Evolutionary conservation across 2,888 invertebrate species (phyloP).

Genomic region (Petrolisthes cinctipes): DNA sequence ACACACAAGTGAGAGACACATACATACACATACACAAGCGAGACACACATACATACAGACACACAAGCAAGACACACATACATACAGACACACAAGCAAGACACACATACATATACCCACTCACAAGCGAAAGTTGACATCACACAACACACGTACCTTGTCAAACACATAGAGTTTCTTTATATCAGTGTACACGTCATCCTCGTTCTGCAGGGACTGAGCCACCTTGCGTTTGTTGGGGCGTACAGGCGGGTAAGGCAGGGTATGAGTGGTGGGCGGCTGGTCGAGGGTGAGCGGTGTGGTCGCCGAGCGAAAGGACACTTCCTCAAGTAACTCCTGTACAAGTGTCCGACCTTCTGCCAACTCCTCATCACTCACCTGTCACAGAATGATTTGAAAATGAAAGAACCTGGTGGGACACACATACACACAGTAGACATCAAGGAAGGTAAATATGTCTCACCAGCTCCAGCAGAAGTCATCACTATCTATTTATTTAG

Average conservation of each 20-base stretch:
- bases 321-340: constrained; percentile 18
- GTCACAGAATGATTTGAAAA: background rate
- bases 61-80: too few relatives aligned
- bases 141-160: constrained; percentile 30
- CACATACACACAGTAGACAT: constrained; percentile 6
- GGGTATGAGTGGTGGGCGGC: background rate
- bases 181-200: constrained; percentile 50
- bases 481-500: too few relatives aligned
- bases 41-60: too few relatives aligned
- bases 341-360: constrained; percentile 31
- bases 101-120: background rate
- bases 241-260: constrained; percentile 19
- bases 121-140: background rate
- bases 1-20: too few relatives aligned
- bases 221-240: constrained; percentile 57
- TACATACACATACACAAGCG: too few relatives aligned
- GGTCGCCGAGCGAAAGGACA: constrained; percentile 15
- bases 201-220: constrained; percentile 19
- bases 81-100: too few relatives aligned
- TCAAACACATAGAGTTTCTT: constrained; percentile 55
- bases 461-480: too few relatives aligned
- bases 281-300: background rate
- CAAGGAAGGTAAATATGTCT: too few relatives aligned
- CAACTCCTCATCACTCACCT: constrained; percentile 50
- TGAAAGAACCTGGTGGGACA: background rate